Conservation (phyloP, 2,113 vertebrate species). For the Ophthalmolycus amberensis region DNA sequence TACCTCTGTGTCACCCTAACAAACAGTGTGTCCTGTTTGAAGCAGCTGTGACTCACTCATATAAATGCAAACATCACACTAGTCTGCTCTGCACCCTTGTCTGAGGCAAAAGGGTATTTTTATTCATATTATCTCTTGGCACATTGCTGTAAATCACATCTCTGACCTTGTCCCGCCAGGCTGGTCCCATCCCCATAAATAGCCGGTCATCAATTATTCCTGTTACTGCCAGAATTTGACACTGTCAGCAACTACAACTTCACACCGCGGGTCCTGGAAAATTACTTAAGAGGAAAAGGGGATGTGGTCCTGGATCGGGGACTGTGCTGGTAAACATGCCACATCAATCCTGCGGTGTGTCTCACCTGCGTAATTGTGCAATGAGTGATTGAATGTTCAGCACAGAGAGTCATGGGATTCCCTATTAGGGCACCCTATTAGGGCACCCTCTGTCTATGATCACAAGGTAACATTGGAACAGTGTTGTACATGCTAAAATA, state of each 20-base stretch:
- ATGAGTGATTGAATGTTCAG: conserved; percentile 26
- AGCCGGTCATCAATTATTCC: conserved; percentile 53
- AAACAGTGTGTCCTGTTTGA: conserved; percentile 1
- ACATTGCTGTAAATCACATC: conserved; percentile 42
- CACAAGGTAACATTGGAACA: conserved; percentile 27
- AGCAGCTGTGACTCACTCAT: conserved; percentile 27
- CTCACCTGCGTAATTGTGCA: conserved; percentile 13
- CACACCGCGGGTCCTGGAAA: conserved; percentile 2
- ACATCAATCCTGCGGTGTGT: conserved; percentile 38
- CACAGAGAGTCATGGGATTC: conserved; percentile 9
- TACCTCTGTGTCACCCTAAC: conserved; percentile 1
- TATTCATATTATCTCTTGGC: neutral
- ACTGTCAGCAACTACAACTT: conserved; percentile 36
- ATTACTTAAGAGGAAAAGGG: conserved; percentile 45
- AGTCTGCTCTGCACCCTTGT: neutral
- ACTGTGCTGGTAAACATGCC: conserved; percentile 41
- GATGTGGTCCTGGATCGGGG: neutral
- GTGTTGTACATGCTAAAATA: neutral
- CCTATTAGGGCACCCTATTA: neutral
- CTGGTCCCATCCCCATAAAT: conserved; percentile 45
- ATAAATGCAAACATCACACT: conserved; percentile 23
- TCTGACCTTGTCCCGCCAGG: conserved; percentile 62
- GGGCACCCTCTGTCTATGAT: conserved; percentile 1
- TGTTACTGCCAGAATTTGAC: conserved; percentile 29
- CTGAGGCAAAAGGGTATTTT: neutral